These are phyloP conservation scores for Lamprologus ornatipinnis DNA, from an alignment of 2,113 vertebrate genomes.

Conservation along the genomic window DNA sequence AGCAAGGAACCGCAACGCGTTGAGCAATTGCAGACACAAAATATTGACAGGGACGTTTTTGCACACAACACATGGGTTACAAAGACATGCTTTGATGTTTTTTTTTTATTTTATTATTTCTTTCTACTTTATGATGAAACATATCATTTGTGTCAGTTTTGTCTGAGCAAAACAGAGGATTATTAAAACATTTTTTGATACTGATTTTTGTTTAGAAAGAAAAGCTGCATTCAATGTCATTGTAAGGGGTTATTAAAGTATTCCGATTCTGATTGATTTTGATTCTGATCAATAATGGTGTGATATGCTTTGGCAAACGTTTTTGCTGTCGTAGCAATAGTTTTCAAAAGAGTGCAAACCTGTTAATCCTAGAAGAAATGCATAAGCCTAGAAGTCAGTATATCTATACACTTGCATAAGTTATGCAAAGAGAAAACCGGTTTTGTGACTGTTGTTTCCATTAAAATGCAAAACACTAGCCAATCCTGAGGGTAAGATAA, in stretches of 20 bases:
- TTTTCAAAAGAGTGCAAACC: not conserved
- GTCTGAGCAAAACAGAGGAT: not conserved
- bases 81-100: not conserved
- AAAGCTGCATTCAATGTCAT: not conserved
- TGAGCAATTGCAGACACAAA: slow-evolving; percentile 20
- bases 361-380: not conserved
- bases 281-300: not conserved
- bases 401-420: not conserved
- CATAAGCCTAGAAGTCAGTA: not conserved
- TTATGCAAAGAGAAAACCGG: not conserved
- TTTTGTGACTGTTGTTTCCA: not conserved
- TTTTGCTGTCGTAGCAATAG: not conserved
- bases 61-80: not conserved
- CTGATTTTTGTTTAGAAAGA: not conserved
- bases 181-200: not conserved
- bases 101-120: not conserved
- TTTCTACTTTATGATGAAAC: not conserved
- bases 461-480: not conserved
- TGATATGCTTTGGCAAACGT: not conserved
- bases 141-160: not conserved
- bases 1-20: slow-evolving; percentile 10
- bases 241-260: not conserved
- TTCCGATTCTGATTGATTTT: not conserved
- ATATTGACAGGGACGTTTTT: not conserved
- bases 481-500: not conserved